Evolutionary conservation across 1,140 invertebrate species (phyloP).

Genomic region (Trichonephila inaurata): DNA sequence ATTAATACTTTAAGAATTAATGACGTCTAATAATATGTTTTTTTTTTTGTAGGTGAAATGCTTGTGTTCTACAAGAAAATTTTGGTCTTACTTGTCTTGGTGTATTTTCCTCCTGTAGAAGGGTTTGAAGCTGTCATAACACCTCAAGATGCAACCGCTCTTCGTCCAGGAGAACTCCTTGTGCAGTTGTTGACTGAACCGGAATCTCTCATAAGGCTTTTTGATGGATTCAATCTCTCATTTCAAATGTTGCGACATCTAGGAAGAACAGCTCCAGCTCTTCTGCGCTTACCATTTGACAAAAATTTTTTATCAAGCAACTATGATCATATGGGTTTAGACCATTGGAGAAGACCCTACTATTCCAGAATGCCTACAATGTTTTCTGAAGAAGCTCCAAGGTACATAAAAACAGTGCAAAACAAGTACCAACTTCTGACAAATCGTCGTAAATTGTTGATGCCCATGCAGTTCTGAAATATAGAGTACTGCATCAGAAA

Average conservation of each 20-base stretch:
- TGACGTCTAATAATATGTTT: no score
- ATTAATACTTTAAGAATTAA: no score
- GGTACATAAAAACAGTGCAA: slow-evolving; percentile 45
- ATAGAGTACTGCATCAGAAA: no score
- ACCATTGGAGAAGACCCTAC: slow-evolving; percentile 46
- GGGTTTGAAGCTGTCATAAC: slow-evolving; percentile 51
- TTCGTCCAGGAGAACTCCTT: slow-evolving; percentile 35
- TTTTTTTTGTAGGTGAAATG: slow-evolving; percentile 25
- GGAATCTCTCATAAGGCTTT: slow-evolving; percentile 59
- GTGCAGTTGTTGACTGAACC: slow-evolving; percentile 72
- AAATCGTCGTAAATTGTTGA: neutral
- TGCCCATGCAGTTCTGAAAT: neutral
- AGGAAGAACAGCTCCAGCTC: slow-evolving; percentile 51
- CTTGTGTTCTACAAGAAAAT: neutral
- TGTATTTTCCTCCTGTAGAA: neutral
- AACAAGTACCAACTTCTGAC: neutral
- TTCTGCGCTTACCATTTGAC: slow-evolving; percentile 64
- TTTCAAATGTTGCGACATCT: slow-evolving; percentile 68
- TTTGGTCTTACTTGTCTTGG: neutral
- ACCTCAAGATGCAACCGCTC: slow-evolving; percentile 11
- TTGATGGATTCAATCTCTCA: slow-evolving; percentile 63
- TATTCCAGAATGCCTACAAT: slow-evolving; percentile 70
- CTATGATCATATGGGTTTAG: slow-evolving; percentile 35
- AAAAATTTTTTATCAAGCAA: slow-evolving; percentile 2
- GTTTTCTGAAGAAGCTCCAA: slow-evolving; percentile 65